Percentiles rank a stretch among this genome's conserved stretches.
These are phyloP conservation scores for Acronicta alni DNA, from an alignment of 2,888 invertebrate species.

Conservation along the genomic window DNA sequence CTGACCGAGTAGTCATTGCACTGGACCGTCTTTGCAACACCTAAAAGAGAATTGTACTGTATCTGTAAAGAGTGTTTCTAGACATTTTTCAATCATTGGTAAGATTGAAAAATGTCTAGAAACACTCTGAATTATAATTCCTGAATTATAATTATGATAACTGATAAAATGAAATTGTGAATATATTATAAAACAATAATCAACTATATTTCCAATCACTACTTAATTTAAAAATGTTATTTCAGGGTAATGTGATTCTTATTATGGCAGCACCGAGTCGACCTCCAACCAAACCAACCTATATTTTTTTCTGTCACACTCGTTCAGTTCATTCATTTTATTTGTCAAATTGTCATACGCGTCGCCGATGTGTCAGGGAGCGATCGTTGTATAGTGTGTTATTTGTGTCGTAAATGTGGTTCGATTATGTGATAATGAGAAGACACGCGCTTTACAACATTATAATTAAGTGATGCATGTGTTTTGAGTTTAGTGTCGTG, in stretches of 20 bases:
- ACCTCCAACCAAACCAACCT: constrained; percentile 50
- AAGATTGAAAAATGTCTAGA: too few species aligned
- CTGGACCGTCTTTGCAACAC: too few species aligned
- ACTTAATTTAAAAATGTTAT: background rate
- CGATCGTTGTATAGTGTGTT: constrained; percentile 77
- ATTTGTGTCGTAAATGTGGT: constrained; percentile 85
- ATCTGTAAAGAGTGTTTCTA: too few species aligned
- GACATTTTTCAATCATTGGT: too few species aligned
- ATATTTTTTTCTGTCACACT: constrained; percentile 48
- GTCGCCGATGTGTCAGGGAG: constrained; percentile 86
- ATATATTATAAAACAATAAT: too few species aligned
- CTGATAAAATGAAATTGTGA: too few species aligned
- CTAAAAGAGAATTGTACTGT: too few species aligned
- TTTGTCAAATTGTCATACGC: constrained; percentile 84
- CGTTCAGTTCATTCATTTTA: constrained; percentile 57
- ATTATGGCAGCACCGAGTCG: constrained; percentile 35
- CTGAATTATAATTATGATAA: too few species aligned
- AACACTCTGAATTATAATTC: too few species aligned
- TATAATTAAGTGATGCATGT: constrained; percentile 85
- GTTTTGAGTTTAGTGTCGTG: constrained; percentile 80
- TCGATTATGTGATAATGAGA: constrained; percentile 85
- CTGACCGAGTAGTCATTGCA: too few species aligned
- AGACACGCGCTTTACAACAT: constrained; percentile 80
- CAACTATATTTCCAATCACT: too few species aligned
- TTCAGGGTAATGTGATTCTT: constrained; percentile 4